Percentiles rank a stretch among this genome's conserved stretches.
Conservation (phyloP, 53 echinoderm and acorn worm species). For the Echinometra lucunter region DNA sequence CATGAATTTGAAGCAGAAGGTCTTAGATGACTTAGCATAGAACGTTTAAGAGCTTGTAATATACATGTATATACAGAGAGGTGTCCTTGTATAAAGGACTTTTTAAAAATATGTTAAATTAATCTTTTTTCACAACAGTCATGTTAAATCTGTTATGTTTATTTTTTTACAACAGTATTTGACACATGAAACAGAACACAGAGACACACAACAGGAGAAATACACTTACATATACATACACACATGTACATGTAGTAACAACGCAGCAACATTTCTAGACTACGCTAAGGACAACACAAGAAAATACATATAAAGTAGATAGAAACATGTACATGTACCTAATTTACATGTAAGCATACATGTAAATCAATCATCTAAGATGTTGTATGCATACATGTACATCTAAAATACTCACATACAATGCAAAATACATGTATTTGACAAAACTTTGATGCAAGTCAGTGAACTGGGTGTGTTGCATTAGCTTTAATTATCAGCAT, state of each 20-base stretch:
- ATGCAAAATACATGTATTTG: neutral
- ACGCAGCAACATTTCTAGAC: neutral
- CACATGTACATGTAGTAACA: neutral
- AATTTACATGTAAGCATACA: neutral
- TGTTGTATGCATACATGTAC: neutral
- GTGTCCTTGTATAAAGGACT: neutral
- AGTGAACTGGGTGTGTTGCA: neutral
- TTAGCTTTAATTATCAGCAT: neutral
- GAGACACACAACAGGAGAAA: neutral
- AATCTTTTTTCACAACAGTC: neutral
- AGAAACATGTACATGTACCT: neutral
- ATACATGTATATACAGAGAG: too few relatives aligned
- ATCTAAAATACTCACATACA: neutral
- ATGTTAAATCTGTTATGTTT: neutral
- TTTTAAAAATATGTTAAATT: neutral
- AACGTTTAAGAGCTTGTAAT: slow-evolving; percentile 43
- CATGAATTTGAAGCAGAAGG: slow-evolving; percentile 27
- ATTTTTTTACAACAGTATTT: neutral
- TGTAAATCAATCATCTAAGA: neutral
- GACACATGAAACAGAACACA: neutral
- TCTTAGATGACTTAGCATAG: slow-evolving; percentile 44
- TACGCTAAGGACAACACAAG: neutral
- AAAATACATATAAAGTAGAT: neutral
- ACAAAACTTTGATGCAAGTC: neutral
- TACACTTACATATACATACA: neutral